These are phyloP conservation scores for Rhabdomys pumilio DNA, from an alignment of 2,797 vertebrate genomes.

Conservation along the genomic window DNA sequence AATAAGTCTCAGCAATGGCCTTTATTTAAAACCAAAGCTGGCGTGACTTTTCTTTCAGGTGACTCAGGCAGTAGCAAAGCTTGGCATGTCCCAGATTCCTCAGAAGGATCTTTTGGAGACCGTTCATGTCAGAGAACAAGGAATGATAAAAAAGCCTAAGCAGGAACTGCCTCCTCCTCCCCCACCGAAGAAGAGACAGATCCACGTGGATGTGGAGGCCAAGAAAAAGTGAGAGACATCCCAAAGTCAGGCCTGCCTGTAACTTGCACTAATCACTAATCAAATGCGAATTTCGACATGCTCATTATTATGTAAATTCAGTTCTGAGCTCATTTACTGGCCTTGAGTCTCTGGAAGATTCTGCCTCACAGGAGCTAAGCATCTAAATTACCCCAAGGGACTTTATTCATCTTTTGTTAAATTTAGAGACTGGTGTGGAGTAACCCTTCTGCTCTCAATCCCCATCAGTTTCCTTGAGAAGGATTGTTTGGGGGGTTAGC, in stretches of 20 bases:
- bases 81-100: slow-evolving; percentile 91
- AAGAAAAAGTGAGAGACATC: slow-evolving; percentile 92
- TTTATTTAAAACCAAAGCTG: neutral
- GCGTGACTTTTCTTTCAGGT: slow-evolving; percentile 90
- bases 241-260: neutral
- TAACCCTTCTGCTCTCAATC: neutral
- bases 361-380: neutral
- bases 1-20: neutral
- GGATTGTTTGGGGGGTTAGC: rapidly evolving
- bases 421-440: neutral
- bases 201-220: slow-evolving; percentile 92
- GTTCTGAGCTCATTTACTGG: neutral
- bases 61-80: slow-evolving; percentile 92
- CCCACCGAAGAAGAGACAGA: slow-evolving; percentile 95
- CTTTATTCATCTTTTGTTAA: neutral
- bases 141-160: slow-evolving; percentile 84
- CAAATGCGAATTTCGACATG: neutral
- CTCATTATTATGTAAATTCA: neutral
- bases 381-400: neutral
- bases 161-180: slow-evolving; percentile 93
- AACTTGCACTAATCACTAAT: neutral
- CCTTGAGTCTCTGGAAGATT: neutral
- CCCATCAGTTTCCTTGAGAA: rapidly evolving
- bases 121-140: slow-evolving; percentile 81
- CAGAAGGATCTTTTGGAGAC: slow-evolving; percentile 90